Evolutionary conservation across 2,113 vertebrate species (phyloP).

Genomic region (Riparia riparia): DNA sequence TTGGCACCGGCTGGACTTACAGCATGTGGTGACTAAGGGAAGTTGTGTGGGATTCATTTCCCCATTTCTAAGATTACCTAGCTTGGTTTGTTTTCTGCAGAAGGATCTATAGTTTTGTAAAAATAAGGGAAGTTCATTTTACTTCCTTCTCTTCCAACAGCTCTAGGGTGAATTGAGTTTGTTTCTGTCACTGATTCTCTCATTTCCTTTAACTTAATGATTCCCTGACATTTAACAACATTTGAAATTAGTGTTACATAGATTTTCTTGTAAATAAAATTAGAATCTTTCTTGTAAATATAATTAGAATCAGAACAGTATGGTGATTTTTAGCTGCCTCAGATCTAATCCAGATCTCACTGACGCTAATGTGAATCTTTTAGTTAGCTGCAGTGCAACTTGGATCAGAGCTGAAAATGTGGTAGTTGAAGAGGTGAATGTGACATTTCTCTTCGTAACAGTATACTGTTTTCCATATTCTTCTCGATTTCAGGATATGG

Average conservation of each 20-base stretch:
- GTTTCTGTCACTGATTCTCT: not conserved
- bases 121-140: not conserved
- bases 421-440: not conserved
- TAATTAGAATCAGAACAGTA: conserved; percentile 9
- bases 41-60: conserved; percentile 55
- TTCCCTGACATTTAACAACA: not conserved
- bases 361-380: not conserved
- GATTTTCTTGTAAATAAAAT: conserved; percentile 9
- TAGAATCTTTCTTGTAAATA: not conserved
- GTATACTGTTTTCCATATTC: not conserved
- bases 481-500: not conserved
- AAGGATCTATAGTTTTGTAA: not conserved
- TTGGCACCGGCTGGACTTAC: conserved; percentile 11
- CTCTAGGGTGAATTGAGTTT: not conserved
- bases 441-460: not conserved
- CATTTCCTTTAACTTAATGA: not conserved
- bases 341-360: not conserved
- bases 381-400: not conserved
- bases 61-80: conserved; percentile 35
- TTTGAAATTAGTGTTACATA: not conserved
- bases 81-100: conserved; percentile 13
- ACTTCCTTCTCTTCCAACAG: not conserved
- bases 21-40: conserved; percentile 33
- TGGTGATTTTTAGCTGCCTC: not conserved
- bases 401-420: not conserved